phyloP scores from a whole-genome alignment of 2,888 invertebrate species.

The Drosophila nigritarsus region DNA sequence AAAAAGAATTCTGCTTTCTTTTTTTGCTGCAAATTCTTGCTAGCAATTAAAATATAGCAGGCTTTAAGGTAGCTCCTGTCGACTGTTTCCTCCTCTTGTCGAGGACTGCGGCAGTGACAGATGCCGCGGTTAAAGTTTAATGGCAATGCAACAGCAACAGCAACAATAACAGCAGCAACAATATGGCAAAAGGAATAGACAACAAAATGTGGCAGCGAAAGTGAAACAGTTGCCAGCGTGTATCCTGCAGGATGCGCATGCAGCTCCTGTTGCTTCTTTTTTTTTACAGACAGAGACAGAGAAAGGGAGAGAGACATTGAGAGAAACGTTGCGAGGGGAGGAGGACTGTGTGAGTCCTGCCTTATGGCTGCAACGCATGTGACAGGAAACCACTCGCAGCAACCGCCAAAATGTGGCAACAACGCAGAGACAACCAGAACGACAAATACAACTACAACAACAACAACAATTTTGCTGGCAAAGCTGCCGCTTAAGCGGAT shows the following conservation, averaged over 20 bases:
- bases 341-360: constrained; percentile 42
- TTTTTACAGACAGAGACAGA: constrained; percentile 28
- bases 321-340: neutral
- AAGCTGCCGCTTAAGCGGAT: constrained; percentile 61
- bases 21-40: constrained; percentile 45
- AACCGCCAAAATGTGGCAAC: constrained; percentile 79
- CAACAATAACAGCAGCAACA: constrained; percentile 8
- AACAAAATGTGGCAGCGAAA: constrained; percentile 58
- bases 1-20: neutral
- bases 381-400: constrained; percentile 75
- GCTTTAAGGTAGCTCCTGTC: constrained; percentile 59
- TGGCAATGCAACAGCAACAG: constrained; percentile 57
- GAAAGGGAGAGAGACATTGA: too few species aligned
- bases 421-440: constrained; percentile 45
- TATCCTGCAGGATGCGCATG: constrained; percentile 64
- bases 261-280: constrained; percentile 57
- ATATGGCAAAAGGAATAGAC: constrained; percentile 41
- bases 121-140: constrained; percentile 77
- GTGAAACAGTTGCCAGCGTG: constrained; percentile 71
- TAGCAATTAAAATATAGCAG: constrained; percentile 75
- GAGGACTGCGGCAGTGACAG: constrained; percentile 59
- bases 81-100: constrained; percentile 28
- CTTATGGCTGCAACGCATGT: constrained; percentile 69
- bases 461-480: constrained; percentile 46
- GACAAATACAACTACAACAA: constrained; percentile 44